phyloP scores from a whole-genome alignment of 2,113 vertebrate species.

The Rhinolophus sinicus region DNA sequence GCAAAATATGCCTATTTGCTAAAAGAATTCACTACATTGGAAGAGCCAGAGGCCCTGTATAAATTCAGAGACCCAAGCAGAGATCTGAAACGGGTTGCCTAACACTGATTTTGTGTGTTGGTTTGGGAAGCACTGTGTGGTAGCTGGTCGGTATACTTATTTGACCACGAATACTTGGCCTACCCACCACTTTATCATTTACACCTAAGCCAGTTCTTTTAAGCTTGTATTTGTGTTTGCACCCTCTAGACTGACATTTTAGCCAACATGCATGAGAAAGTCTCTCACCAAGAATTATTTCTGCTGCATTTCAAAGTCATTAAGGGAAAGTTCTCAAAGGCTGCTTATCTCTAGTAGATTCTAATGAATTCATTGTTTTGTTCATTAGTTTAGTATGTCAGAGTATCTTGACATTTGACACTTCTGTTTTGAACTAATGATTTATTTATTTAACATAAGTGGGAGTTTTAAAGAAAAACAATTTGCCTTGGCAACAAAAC shows the following conservation, averaged over 20 bases:
- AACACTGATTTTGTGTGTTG: not conserved
- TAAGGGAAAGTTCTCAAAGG: constrained; percentile 19
- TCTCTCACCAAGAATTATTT: constrained; percentile 26
- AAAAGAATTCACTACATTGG: constrained; percentile 3
- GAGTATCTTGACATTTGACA: constrained; percentile 76
- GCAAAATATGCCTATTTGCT: not conserved
- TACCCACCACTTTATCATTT: not conserved
- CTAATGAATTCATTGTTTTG: constrained; percentile 63
- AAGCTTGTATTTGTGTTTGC: constrained; percentile 14
- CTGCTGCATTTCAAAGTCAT: constrained; percentile 38
- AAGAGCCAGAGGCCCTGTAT: not conserved
- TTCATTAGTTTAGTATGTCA: constrained; percentile 61
- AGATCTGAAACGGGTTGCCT: not conserved
- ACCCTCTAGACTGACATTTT: not conserved
- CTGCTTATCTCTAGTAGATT: constrained; percentile 55
- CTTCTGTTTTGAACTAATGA: constrained; percentile 76
- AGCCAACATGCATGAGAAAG: not conserved
- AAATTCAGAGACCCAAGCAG: not conserved
- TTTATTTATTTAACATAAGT: constrained; percentile 81
- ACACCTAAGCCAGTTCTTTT: not conserved
- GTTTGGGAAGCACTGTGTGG: not conserved
- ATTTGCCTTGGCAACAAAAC: constrained; percentile 72
- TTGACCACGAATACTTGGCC: not conserved
- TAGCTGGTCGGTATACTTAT: not conserved
- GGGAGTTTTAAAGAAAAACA: constrained; percentile 68